Evolutionary conservation across 2,797 vertebrate genomes (phyloP), one percentile per base, ranked within the genome.

Genomic region (Oreochromis mossambicus): DNA sequence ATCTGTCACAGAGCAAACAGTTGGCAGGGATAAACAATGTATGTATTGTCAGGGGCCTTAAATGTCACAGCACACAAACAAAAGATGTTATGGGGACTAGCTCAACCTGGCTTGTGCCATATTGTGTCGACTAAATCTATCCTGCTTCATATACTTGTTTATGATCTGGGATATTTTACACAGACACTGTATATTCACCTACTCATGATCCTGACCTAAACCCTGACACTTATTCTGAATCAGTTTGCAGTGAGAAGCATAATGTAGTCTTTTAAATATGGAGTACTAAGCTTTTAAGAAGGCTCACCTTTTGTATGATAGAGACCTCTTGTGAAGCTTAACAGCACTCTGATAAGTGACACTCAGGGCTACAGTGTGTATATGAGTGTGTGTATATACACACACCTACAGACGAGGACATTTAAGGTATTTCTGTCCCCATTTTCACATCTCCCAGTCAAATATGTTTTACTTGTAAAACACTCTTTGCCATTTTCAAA

Each of bases 41-140:
- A 52, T 58, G 77, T 80, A 54, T 83, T 56, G 83, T 88, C 83
- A 70, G 81, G 11, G 82, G 80, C 84, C 84, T 89, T 85, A 88
- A 91, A 90, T 88, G 83, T 87, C 89, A 89, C 79, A 80, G 81
- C 61, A 14, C 48, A 70, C 82, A 86, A 88, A 91, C 79, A 82
- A 85, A 91, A 77, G 70, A 73, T 58, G 54, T 43, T 21, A 85
- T 32, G 14, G 21, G 68, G 77, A 76, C 29, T 76, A 78, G 50
- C 46, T 75, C 77, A 19, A 61, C 54, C 83, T 51, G 38, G 6
- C 50, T 29, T 50, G 41, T 80, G 68, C 8, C 46, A 54, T 32
- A 66, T 26, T 56, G 5, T 32, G n/a, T 46, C 21, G 5, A 6
- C 34, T 80, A 7, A 51, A 58, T 83, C 79, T 24, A 6, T 8